These are phyloP conservation scores for Chelonus insularis DNA, from an alignment of 1,140 invertebrate species.

Conservation along the genomic window DNA sequence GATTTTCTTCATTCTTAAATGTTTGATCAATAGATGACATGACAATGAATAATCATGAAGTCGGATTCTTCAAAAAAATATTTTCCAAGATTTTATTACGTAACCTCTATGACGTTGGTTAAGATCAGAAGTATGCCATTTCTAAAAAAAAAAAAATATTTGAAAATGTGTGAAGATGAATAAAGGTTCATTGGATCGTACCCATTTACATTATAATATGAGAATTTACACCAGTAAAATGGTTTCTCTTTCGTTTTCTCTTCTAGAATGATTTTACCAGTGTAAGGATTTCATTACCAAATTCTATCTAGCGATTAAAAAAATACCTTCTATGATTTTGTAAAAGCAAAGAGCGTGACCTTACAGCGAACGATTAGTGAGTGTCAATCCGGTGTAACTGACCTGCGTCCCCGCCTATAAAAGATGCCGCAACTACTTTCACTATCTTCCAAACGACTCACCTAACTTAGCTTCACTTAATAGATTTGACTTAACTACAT, in stretches of 20 bases:
- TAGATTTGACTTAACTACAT: neutral
- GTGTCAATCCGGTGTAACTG: constrained; percentile 16
- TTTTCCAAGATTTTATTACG: no score
- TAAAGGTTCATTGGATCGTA: neutral
- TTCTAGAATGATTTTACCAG: neutral
- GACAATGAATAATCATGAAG: no score
- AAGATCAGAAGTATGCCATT: no score
- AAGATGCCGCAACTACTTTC: constrained; percentile 23
- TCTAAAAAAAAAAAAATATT: no score
- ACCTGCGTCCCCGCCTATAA: constrained; percentile 12
- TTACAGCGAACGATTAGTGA: neutral
- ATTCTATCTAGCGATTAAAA: neutral
- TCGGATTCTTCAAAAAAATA: no score
- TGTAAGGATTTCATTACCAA: neutral
- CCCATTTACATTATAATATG: constrained; percentile 25
- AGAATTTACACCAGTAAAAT: constrained; percentile 20
- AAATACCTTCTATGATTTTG: neutral
- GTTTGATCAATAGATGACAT: no score
- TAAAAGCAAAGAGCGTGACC: neutral
- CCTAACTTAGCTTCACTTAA: neutral
- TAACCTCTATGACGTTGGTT: no score
- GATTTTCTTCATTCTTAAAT: no score
- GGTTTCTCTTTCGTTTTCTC: constrained; percentile 27
- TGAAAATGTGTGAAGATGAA: neutral
- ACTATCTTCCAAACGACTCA: constrained; percentile 14